These are phyloP conservation scores for Andrena bucephala DNA, from an alignment of 2,888 invertebrate genomes.

Conservation along the genomic window DNA sequence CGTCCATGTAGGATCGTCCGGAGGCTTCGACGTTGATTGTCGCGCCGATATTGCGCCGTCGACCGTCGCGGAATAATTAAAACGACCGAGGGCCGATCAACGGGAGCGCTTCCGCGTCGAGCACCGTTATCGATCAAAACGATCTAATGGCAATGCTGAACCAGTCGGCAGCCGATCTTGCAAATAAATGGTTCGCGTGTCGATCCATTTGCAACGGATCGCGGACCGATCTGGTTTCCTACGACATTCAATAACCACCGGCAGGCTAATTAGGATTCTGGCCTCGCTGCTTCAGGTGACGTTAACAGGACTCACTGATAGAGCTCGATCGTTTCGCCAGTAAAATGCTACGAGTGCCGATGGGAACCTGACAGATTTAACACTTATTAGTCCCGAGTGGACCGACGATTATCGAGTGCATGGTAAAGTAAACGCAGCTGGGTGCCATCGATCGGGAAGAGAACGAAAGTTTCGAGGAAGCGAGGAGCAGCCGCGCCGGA, in stretches of 20 bases:
- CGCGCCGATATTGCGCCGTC: slow-evolving; percentile 5
- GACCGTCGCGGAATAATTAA: slow-evolving; percentile 48
- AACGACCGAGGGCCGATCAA: slow-evolving; percentile 53
- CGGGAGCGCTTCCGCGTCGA: slow-evolving; percentile 76
- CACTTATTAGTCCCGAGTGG: too few species aligned
- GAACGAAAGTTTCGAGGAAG: slow-evolving; percentile 64
- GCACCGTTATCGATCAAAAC: slow-evolving; percentile 76
- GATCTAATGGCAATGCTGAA: slow-evolving; percentile 21
- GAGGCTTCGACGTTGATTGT: background rate
- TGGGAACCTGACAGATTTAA: too few species aligned
- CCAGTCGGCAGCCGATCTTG: slow-evolving; percentile 15
- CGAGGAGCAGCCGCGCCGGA: slow-evolving; percentile 23
- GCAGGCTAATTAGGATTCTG: slow-evolving; percentile 24
- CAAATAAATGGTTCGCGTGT: slow-evolving; percentile 3
- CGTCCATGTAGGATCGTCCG: too few species aligned
- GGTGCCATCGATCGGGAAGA: slow-evolving; percentile 56
- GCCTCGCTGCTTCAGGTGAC: background rate
- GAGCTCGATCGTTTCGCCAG: background rate
- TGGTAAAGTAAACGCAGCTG: background rate
- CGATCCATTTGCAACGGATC: background rate
- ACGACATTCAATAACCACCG: background rate
- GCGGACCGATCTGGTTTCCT: background rate
- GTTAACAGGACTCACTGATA: background rate
- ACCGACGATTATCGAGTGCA: background rate
- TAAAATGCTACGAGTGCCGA: too few species aligned